Percentiles rank a stretch among this genome's conserved stretches.
Conservation (phyloP, 2,888 invertebrate species). For the Plutella xylostella region DNA sequence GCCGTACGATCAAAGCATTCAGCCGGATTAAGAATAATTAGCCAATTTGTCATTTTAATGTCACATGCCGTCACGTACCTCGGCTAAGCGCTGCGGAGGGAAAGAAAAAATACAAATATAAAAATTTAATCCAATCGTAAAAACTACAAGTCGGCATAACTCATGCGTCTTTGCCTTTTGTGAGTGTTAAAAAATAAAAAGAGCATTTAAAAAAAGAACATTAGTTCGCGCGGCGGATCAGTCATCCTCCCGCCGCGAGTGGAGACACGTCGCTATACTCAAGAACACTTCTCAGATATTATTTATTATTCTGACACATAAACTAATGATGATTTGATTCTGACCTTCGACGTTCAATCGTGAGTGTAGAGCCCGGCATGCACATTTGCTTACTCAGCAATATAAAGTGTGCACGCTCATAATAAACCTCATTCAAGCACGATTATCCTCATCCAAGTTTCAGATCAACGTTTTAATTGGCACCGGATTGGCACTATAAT, state of each 20-base stretch:
- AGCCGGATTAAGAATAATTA: constrained; percentile 66
- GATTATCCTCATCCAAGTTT: no score
- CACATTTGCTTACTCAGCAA: constrained; percentile 14
- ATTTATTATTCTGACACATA: constrained; percentile 32
- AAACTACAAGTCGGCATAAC: constrained; percentile 65
- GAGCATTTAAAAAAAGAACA: constrained; percentile 52
- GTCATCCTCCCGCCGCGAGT: constrained; percentile 54
- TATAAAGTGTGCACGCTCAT: constrained; percentile 5
- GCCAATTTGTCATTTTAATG: constrained; percentile 69
- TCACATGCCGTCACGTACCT: constrained; percentile 66
- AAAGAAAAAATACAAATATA: constrained; percentile 42
- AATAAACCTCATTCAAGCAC: background rate
- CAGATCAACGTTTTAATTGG: no score
- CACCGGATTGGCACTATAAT: no score
- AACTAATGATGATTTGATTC: constrained; percentile 49
- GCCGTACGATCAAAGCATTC: constrained; percentile 49
- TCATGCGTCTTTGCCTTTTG: constrained; percentile 60
- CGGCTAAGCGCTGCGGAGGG: constrained; percentile 33
- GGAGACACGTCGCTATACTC: constrained; percentile 50
- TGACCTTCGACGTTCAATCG: constrained; percentile 27
- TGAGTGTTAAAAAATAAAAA: constrained; percentile 54
- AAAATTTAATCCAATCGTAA: constrained; percentile 65
- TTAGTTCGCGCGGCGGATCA: constrained; percentile 61
- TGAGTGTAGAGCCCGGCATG: constrained; percentile 10
- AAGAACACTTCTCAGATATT: constrained; percentile 32